Conservation (phyloP, 2,113 vertebrate genomes). For the Zapornia atra region DNA sequence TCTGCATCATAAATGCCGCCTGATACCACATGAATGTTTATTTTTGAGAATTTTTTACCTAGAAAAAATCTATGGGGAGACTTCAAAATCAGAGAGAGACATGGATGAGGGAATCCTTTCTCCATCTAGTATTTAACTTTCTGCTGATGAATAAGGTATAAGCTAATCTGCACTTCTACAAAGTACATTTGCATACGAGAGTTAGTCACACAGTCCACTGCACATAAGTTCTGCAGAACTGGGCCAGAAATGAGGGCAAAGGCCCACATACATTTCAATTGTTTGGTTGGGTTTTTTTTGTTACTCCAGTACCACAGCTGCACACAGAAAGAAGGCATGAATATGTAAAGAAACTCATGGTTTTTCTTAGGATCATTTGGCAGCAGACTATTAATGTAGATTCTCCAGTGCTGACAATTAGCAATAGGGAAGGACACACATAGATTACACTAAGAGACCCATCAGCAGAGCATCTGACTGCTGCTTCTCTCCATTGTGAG, state of each 20-base stretch:
- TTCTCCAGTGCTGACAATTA: background rate
- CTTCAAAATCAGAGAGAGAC: background rate
- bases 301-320: background rate
- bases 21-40: background rate
- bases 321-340: background rate
- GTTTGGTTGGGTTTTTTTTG: background rate
- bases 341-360: background rate
- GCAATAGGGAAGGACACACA: background rate
- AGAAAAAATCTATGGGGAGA: background rate
- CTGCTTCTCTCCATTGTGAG: background rate
- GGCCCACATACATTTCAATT: background rate
- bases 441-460: background rate
- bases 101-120: background rate
- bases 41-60: background rate
- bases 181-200: background rate
- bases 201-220: background rate
- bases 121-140: background rate
- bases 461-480: background rate
- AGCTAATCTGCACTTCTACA: background rate
- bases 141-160: background rate
- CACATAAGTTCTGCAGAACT: background rate
- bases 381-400: background rate
- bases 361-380: background rate
- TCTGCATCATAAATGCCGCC: slow-evolving; percentile 29
- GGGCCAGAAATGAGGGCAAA: background rate